phyloP scores from a whole-genome alignment of 2,113 vertebrate genomes.

The Petromus typicus region DNA sequence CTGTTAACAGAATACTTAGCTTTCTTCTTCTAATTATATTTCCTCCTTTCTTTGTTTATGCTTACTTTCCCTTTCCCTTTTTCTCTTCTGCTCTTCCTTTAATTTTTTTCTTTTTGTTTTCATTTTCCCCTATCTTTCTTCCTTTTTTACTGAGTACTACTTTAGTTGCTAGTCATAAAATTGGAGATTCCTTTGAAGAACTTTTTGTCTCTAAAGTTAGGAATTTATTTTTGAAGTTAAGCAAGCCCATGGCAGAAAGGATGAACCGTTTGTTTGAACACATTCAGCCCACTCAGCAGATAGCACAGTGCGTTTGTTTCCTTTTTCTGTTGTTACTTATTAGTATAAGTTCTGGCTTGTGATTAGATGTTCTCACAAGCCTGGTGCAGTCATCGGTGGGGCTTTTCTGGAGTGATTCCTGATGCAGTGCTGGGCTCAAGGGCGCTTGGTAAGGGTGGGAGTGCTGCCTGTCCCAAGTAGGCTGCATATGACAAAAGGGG shows the following conservation, averaged over 20 bases:
- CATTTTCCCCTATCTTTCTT: neutral
- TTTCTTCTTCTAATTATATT: neutral
- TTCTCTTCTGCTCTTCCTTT: too few relatives aligned
- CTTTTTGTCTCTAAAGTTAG: neutral
- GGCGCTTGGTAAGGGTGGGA: too few relatives aligned
- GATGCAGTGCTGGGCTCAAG: too few relatives aligned
- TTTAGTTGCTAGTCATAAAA: neutral
- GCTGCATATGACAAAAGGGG: too few relatives aligned
- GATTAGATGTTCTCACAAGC: too few relatives aligned
- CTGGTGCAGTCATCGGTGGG: too few relatives aligned
- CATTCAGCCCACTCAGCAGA: neutral
- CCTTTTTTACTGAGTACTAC: neutral
- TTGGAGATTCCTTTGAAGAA: neutral
- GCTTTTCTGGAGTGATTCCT: too few relatives aligned
- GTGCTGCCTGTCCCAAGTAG: too few relatives aligned
- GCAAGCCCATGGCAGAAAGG: neutral
- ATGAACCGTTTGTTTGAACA: neutral
- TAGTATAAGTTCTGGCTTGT: neutral
- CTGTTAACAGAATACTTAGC: neutral
- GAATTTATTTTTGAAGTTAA: neutral
- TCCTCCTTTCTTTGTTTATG: neutral
- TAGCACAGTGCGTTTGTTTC: neutral
- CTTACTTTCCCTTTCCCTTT: neutral
- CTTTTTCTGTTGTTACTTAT: neutral
- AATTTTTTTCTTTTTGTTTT: neutral